Base-by-base conservation (phyloP, 2,888 invertebrate species). In the Drosophila cognata region DNA sequence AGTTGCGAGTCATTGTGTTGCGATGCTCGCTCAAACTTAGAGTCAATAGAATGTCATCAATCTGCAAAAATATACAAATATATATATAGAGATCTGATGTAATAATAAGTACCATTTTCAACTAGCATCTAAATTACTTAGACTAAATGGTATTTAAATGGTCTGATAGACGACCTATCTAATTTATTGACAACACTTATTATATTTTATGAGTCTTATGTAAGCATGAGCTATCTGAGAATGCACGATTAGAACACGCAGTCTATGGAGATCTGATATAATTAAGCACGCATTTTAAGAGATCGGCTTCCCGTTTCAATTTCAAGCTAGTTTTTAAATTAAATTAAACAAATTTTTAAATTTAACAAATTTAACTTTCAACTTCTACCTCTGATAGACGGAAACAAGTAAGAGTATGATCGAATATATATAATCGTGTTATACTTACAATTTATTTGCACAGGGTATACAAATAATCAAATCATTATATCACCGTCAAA, bases 1-100 rank as follows among this genome's bases (percentile, higher is more conserved):
- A 94, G 91, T 98, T 97, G 75, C 96, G 96, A 21, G 98, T 98
- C 95, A 98, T 96, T 1, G 98, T 99, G 91, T 96, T 96, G 89
- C 96, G 95, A 92, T 98, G 97, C 77, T 98, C 98, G 1, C 96
- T 95, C 43, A 99, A 94, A 63, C 98, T 97, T 13, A 99, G 94
- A 0, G 98, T 98, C 90, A 97, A 96, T 77, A 99, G 94, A 91
- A 99, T 98, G 93, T 98, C 98, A 93, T 96, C 96, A 77, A 98
- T 98, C 98, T 98, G 16, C 21, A 93, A 16, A 93, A 33, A 33
- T 4, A 33, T 33, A 11, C 11, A 11, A 33, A 33, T 11, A 11
- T 33, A 11, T 35, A 35, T 35, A 11, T 11, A 33, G 33, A 33
- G 33, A n/a, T 10, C n/a, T 41, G 41, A 4, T n/a, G 41, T n/a